These are phyloP conservation scores for Brachyptera risi DNA, from an alignment of 2,888 invertebrate genomes.

Conservation along the genomic window DNA sequence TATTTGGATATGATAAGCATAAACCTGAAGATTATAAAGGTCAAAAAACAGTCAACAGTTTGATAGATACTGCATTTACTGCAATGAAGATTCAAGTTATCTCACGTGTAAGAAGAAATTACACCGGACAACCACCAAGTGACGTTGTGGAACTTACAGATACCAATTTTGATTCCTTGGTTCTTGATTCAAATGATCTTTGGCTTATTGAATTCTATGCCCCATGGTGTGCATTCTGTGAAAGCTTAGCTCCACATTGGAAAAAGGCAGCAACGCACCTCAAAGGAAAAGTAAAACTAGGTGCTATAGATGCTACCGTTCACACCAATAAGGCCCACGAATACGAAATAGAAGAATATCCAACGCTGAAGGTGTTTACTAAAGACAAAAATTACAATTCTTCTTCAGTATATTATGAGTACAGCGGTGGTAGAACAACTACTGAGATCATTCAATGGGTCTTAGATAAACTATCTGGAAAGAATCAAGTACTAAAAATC, in stretches of 20 bases:
- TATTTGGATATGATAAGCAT: constrained; percentile 81
- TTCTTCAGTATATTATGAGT: too few species aligned
- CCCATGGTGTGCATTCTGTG: constrained; percentile 95
- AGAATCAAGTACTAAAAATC: background rate
- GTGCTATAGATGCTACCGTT: constrained; percentile 93
- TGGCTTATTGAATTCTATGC: constrained; percentile 99
- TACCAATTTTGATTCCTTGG: constrained; percentile 88
- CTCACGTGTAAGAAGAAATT: constrained; percentile 59
- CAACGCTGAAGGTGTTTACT: constrained; percentile 91
- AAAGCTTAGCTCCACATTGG: constrained; percentile 95
- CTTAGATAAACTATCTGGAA: constrained; percentile 63
- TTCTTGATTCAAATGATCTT: constrained; percentile 88
- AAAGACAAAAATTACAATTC: constrained; percentile 66
- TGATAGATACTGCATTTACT: constrained; percentile 80
- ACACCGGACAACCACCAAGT: constrained; percentile 32
- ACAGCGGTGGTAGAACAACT: constrained; percentile 87
- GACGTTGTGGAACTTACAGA: constrained; percentile 93
- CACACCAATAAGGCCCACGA: constrained; percentile 75
- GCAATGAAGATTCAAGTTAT: constrained; percentile 71
- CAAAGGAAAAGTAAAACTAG: constrained; percentile 93
- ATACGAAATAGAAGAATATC: constrained; percentile 89
- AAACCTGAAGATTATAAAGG: constrained; percentile 83
- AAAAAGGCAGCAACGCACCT: constrained; percentile 88
- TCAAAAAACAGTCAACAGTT: constrained; percentile 73
- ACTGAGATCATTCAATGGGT: constrained; percentile 90